Conservation (phyloP, 2,113 vertebrate genomes). For the Embiotoca jacksoni region DNA sequence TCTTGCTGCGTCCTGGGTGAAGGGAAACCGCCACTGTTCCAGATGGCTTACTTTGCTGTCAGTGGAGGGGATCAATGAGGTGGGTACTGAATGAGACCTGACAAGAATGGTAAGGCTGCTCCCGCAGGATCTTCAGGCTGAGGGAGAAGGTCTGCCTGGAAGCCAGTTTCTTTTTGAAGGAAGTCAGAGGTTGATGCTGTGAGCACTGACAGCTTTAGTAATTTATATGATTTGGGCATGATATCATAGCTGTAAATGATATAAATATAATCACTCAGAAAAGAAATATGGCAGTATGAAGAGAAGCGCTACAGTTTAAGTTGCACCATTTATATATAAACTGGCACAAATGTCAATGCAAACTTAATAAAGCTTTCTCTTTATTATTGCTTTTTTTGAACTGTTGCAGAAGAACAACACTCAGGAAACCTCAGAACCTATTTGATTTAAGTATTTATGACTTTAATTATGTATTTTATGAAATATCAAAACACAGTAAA, state of each 20-base stretch:
- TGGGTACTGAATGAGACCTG: constrained; percentile 57
- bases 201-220: not conserved
- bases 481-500: constrained; percentile 33
- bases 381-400: constrained; percentile 17
- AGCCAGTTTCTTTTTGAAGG: not conserved
- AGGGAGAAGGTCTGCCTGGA: constrained; percentile 4
- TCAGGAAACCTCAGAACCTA: constrained; percentile 18
- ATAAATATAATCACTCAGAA: not conserved
- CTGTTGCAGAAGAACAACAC: constrained; percentile 1
- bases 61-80: constrained; percentile 65
- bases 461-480: constrained; percentile 47
- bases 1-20: constrained; percentile 21
- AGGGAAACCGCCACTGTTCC: constrained; percentile 55
- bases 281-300: not conserved
- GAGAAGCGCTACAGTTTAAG: not conserved
- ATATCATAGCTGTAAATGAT: not conserved
- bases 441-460: constrained; percentile 36
- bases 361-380: constrained; percentile 21
- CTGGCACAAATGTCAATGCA: constrained; percentile 4
- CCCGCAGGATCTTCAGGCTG: not conserved
- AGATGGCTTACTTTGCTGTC: constrained; percentile 65
- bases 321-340: constrained; percentile 18
- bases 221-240: not conserved
- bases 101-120: constrained; percentile 60
- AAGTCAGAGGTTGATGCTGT: not conserved